Conservation (phyloP, 2,113 vertebrate genomes). For the Pteropus alecto region DNA sequence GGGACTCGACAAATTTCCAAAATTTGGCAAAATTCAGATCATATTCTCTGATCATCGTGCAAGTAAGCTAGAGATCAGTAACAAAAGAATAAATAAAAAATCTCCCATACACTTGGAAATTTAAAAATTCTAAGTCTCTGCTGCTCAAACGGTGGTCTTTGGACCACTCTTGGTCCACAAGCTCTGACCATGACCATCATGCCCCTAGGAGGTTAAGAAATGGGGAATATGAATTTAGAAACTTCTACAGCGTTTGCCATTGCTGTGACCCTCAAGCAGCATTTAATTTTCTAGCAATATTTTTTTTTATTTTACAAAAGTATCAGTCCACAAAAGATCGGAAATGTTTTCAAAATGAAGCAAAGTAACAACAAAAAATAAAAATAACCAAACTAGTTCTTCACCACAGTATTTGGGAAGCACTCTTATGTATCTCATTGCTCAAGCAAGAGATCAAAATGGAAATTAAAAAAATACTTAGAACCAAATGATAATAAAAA, state of each 20-base stretch:
- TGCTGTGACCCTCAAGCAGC: neutral
- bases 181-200: neutral
- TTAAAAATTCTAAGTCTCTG: neutral
- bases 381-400: neutral
- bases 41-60: neutral
- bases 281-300: neutral
- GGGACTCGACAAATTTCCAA: neutral
- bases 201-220: neutral
- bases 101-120: neutral
- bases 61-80: neutral
- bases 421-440: neutral
- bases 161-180: neutral
- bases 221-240: neutral
- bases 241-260: neutral
- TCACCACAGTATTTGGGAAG: neutral
- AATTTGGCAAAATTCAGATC: neutral
- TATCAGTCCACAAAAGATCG: neutral
- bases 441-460: neutral
- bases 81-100: neutral
- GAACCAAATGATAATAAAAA: neutral
- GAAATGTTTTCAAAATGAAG: neutral
- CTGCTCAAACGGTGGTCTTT: neutral
- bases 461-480: neutral
- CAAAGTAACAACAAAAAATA: neutral
- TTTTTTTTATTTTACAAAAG: neutral